Base-by-base conservation (phyloP, 2,888 invertebrate genomes). In the Patella ulyssiponensis region DNA sequence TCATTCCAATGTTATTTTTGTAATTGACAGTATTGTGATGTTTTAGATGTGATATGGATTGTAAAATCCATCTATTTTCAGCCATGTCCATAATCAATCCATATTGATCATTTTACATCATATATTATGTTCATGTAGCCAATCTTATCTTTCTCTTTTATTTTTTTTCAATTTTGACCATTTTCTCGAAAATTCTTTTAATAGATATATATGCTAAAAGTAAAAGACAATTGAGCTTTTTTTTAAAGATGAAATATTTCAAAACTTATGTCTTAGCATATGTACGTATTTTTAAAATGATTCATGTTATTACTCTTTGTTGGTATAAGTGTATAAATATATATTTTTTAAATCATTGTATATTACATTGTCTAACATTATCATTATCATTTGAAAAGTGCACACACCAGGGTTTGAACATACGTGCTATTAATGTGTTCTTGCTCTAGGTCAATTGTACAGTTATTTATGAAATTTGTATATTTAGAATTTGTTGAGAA, bases 1-100 rank as follows among this genome's bases (percentile, higher is more conserved):
- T 82, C 84, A 84, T 84, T 84, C 84, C 84, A 84, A 64, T 81
- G 78, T 80, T 81, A 74, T 79, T 76, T 78, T 82, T 81, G 79
- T 82, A 76, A 77, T 79, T 78, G 82, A 82, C 81, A 82, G 83
- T 75, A 80, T 82, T 80, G 84, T 84, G 52, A 71, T 71, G 23
- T 82, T 82, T 80, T 78, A 74, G 70, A 52, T 79, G 76, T 80
- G 79, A 71, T 79, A 73, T 71, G 74, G 82, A 82, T 82, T 82
- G 79, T 77, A 81, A 79, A 79, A 80, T 81, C 79, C 82, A 82
- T 83, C 81, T 82, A 79, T 81, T 75, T 83, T 83, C 74, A 27
- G 71, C 73, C 74, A 78, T 78, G 77, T 80, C 76, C 75, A 76
- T 75, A 71, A 70, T 78, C 75, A 78, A 75, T 64, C 71, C 76